phyloP scores from a whole-genome alignment of 2,797 vertebrate species.

The Pantherophis vulpinus region DNA sequence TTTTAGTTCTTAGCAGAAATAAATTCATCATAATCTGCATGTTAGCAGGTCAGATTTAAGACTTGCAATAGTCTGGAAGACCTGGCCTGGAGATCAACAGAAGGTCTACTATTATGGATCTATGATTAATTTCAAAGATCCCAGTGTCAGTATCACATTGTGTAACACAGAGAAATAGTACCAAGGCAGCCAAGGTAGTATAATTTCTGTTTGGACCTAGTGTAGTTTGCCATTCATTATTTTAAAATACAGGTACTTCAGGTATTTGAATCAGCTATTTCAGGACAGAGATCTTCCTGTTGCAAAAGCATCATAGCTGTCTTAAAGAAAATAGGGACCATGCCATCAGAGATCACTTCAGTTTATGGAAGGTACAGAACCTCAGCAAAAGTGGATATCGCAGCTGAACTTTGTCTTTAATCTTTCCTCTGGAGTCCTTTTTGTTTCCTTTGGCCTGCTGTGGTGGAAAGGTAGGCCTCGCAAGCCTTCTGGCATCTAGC shows the following conservation, averaged over 20 bases:
- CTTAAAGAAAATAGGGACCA: not conserved
- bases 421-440: slow-evolving; percentile 57
- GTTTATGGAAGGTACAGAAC: slow-evolving; percentile 35
- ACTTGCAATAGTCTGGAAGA: slow-evolving; percentile 55
- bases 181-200: not conserved
- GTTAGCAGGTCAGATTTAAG: slow-evolving; percentile 61
- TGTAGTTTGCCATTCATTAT: not conserved
- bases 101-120: slow-evolving; percentile 51
- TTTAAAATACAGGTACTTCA: not conserved
- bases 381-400: not conserved
- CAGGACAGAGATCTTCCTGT: no score
- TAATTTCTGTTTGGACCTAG: not conserved
- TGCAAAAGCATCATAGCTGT: not conserved
- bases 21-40: slow-evolving; percentile 38
- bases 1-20: slow-evolving; percentile 43
- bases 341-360: slow-evolving; percentile 7
- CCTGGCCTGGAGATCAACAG: slow-evolving; percentile 56
- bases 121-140: slow-evolving; percentile 58
- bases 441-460: slow-evolving; percentile 68
- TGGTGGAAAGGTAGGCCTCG: slow-evolving; percentile 66
- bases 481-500: slow-evolving; percentile 74
- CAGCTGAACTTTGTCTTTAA: slow-evolving; percentile 44
- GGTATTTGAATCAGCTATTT: not conserved
- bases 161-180: slow-evolving; percentile 30
- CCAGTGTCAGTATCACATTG: slow-evolving; percentile 54